Conservation (phyloP, 37 sponge, comb jelly and placozoan species). For the Lycopodina hypogea region DNA sequence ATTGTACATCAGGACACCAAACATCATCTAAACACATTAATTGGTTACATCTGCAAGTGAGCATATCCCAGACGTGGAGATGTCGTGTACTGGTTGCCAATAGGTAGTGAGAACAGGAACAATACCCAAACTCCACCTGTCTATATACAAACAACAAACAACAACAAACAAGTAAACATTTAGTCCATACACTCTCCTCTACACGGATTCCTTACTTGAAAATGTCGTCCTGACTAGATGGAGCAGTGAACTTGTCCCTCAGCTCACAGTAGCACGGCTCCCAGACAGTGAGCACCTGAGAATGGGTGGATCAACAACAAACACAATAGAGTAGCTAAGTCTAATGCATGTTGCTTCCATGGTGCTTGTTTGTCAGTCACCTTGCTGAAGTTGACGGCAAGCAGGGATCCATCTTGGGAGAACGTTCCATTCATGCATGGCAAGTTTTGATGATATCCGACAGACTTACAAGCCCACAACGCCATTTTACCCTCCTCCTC, state of each 20-base stretch:
- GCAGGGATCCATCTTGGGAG: slow-evolving; percentile 75
- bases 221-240: slow-evolving; percentile 23
- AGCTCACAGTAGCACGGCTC: slow-evolving; percentile 47
- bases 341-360: neutral
- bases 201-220: slow-evolving; percentile 46
- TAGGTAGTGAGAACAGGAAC: slow-evolving; percentile 55
- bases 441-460: slow-evolving; percentile 57
- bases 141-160: slow-evolving; percentile 1
- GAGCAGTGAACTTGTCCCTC: slow-evolving; percentile 23
- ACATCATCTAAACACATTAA: too few species aligned
- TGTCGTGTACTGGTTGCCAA: slow-evolving; percentile 36
- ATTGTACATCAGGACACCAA: too few species aligned
- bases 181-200: neutral
- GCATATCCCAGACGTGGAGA: slow-evolving; percentile 70
- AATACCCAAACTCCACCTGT: slow-evolving; percentile 40
- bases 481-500: neutral
- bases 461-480: slow-evolving; percentile 71
- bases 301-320: slow-evolving; percentile 1
- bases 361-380: slow-evolving; percentile 21
- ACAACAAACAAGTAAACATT: neutral
- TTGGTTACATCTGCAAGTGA: slow-evolving; percentile 54
- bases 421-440: slow-evolving; percentile 52
- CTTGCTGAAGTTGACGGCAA: slow-evolving; percentile 68
- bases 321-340: neutral
- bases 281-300: slow-evolving; percentile 74